A percentile compares a stretch with the other conserved stretches of the same genome.
Evolutionary conservation across 2,113 vertebrate species (phyloP).

Genomic region (Bettongia penicillata): DNA sequence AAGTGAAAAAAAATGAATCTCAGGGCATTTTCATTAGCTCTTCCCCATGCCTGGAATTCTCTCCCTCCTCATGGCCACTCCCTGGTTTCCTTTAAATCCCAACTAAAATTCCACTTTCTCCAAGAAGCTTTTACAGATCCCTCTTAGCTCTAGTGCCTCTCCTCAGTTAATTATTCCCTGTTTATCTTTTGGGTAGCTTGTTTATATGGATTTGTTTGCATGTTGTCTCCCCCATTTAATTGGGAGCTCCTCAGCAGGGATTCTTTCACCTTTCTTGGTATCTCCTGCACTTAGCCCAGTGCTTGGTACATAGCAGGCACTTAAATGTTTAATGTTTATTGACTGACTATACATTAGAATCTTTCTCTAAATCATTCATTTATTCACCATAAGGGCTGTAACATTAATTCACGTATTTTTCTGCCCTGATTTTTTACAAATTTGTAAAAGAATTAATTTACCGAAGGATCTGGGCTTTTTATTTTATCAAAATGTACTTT

Average conservation of each 20-base stretch:
- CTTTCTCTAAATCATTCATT: background rate
- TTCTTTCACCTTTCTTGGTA: background rate
- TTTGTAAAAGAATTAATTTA: slow-evolving; percentile 1
- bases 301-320: background rate
- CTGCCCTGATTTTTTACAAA: slow-evolving; percentile 5
- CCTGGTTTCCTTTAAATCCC: background rate
- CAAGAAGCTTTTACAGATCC: background rate
- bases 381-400: background rate
- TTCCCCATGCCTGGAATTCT: background rate
- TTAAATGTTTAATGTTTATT: background rate
- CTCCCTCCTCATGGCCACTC: background rate
- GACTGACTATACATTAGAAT: background rate
- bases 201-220: background rate
- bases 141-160: background rate
- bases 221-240: background rate
- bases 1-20: background rate
- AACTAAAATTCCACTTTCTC: background rate
- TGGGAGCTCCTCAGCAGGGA: background rate
- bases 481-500: background rate
- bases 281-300: background rate
- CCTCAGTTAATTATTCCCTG: background rate
- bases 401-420: slow-evolving; percentile 10
- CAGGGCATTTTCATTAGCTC: background rate
- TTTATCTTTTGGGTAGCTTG: background rate
- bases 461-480: background rate